Conservation (phyloP, 2,113 vertebrate species). For the Chaetura pelagica region DNA sequence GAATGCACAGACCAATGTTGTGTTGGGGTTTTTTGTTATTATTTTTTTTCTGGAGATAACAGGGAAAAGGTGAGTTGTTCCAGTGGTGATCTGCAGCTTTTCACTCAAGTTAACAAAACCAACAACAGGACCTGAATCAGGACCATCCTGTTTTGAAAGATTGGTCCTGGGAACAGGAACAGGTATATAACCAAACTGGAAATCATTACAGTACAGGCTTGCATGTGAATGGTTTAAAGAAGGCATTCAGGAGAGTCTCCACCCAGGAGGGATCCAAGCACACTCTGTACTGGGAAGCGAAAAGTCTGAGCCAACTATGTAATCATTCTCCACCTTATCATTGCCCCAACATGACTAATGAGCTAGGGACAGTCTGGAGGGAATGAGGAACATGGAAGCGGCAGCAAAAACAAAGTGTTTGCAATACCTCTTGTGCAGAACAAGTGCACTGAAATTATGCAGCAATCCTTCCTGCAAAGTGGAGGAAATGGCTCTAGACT, state of each 20-base stretch:
- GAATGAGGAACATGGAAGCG: conserved; percentile 47
- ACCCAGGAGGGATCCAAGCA: conserved; percentile 55
- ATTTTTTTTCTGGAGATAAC: not conserved
- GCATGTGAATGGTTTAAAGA: not conserved
- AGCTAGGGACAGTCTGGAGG: conserved; percentile 55
- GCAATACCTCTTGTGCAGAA: not conserved
- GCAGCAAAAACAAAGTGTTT: conserved; percentile 7
- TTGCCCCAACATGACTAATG: conserved; percentile 62
- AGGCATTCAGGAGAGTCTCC: conserved; percentile 65
- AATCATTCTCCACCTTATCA: conserved; percentile 70
- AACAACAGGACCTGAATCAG: not conserved
- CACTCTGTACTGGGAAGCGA: conserved; percentile 51
- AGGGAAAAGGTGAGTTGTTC: not conserved
- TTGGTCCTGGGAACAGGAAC: conserved; percentile 45
- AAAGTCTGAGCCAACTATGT: conserved; percentile 70
- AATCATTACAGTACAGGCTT: conserved; percentile 49
- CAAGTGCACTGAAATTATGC: not conserved
- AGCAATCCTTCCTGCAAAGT: not conserved
- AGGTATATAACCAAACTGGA: conserved; percentile 38
- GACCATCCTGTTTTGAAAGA: conserved; percentile 19
- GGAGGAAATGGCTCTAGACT: not conserved
- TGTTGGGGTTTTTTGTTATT: no score
- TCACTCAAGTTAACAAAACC: not conserved
- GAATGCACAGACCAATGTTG: not conserved
- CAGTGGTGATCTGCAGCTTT: not conserved